Conservation (phyloP, 2,113 vertebrate species). For the Onychostoma macrolepis region DNA sequence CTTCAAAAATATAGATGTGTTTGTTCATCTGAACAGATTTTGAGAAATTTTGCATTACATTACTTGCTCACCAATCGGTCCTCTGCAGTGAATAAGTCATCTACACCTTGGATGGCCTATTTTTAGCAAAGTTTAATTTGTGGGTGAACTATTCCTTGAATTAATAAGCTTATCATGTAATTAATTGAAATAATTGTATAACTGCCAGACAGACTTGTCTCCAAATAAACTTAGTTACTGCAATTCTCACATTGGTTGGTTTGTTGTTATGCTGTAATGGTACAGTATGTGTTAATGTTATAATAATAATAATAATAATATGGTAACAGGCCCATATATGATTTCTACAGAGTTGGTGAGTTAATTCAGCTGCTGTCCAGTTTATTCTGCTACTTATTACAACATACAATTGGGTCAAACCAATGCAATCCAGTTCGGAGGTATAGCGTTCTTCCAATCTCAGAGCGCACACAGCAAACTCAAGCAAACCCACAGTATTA, state of each 20-base stretch:
- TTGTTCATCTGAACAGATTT: no score
- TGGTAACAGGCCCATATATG: background rate
- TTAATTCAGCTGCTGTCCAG: background rate
- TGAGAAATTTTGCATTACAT: no score
- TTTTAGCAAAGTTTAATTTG: no score
- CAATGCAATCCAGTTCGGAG: slow-evolving; percentile 34
- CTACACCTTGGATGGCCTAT: no score
- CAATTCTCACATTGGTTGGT: no score
- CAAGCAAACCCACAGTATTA: slow-evolving; percentile 36
- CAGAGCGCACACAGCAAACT: background rate
- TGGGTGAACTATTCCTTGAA: background rate
- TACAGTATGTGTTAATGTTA: background rate
- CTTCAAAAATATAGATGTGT: no score
- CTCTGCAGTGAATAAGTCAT: no score
- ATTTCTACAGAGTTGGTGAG: background rate
- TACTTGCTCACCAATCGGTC: no score
- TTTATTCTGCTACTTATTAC: slow-evolving; percentile 2
- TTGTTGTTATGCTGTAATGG: background rate
- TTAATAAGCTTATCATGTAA: background rate
- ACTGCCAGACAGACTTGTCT: background rate
- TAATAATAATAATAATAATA: background rate
- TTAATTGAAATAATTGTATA: background rate
- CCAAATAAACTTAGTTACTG: no score
- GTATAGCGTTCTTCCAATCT: slow-evolving; percentile 10
- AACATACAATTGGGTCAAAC: slow-evolving; percentile 29